A percentile compares a stretch with the other conserved stretches of the same genome.
Evolutionary conservation across 2,113 vertebrate species (phyloP).

Genomic region (Eurypyga helias): DNA sequence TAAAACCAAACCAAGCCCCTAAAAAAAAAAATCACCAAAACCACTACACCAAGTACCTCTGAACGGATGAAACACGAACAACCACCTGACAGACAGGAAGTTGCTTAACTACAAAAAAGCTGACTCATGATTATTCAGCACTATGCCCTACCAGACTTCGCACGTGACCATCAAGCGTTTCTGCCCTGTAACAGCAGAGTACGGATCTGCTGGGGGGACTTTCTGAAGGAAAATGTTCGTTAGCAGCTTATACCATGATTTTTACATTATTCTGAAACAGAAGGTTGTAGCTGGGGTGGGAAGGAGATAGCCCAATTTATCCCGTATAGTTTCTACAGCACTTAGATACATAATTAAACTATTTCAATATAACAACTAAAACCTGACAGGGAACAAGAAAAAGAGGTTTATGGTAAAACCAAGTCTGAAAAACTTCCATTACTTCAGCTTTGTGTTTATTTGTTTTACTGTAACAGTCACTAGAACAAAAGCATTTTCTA

Average conservation of each 20-base stretch:
- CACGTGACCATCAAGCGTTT: background rate
- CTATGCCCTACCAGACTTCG: background rate
- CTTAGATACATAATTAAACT: background rate
- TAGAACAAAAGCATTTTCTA: background rate
- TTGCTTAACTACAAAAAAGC: background rate
- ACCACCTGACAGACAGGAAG: background rate
- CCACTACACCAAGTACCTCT: accelerated
- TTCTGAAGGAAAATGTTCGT: background rate
- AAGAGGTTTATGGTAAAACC: background rate
- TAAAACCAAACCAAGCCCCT: background rate
- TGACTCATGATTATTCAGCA: conserved; percentile 64
- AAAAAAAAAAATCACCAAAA: background rate
- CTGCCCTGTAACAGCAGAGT: background rate
- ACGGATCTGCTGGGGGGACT: background rate
- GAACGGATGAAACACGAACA: background rate
- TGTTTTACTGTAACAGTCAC: background rate
- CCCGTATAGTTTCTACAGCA: background rate
- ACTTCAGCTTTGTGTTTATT: background rate
- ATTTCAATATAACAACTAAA: background rate
- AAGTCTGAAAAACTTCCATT: background rate
- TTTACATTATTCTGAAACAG: background rate
- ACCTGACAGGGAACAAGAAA: background rate
- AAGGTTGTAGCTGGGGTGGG: background rate
- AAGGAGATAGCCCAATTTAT: background rate
- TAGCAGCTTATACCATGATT: background rate